Evolutionary conservation across 2,797 vertebrate species (phyloP).

Genomic region (Melanotaenia nigrans): DNA sequence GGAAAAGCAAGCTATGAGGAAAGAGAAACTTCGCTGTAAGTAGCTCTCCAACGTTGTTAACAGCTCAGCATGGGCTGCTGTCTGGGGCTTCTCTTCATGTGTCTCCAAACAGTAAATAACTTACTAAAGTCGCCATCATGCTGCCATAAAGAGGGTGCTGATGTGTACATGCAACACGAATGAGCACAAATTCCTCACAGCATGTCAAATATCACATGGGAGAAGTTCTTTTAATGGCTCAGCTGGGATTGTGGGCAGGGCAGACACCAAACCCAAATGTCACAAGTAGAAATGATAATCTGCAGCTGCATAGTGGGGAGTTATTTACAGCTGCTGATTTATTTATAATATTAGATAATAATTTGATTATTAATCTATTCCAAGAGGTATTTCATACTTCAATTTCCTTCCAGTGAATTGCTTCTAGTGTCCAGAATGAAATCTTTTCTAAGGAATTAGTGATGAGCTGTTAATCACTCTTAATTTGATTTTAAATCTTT

Average conservation of each 20-base stretch:
- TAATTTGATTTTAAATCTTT: no score
- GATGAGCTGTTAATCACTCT: not conserved
- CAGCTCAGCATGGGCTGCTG: not conserved
- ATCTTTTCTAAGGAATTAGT: not conserved
- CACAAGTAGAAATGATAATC: not conserved
- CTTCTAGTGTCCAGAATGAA: not conserved
- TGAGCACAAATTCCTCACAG: slow-evolving; percentile 8
- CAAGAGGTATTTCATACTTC: not conserved
- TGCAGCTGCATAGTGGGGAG: not conserved
- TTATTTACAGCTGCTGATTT: not conserved
- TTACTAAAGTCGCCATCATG: not conserved
- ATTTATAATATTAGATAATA: not conserved
- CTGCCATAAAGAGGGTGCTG: not conserved
- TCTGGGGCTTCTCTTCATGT: not conserved
- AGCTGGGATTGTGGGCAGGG: not conserved
- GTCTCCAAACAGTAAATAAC: not conserved
- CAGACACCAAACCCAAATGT: not conserved
- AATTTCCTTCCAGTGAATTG: not conserved
- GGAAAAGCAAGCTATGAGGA: slow-evolving; percentile 82
- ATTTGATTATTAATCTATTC: not conserved
- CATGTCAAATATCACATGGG: not conserved
- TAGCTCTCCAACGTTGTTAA: not conserved
- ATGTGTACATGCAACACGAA: not conserved
- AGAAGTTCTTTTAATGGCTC: not conserved
- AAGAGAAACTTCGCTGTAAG: slow-evolving; percentile 92